Evolutionary conservation across 2,113 vertebrate genomes (phyloP).

Genomic region (Coregonus clupeaformis): DNA sequence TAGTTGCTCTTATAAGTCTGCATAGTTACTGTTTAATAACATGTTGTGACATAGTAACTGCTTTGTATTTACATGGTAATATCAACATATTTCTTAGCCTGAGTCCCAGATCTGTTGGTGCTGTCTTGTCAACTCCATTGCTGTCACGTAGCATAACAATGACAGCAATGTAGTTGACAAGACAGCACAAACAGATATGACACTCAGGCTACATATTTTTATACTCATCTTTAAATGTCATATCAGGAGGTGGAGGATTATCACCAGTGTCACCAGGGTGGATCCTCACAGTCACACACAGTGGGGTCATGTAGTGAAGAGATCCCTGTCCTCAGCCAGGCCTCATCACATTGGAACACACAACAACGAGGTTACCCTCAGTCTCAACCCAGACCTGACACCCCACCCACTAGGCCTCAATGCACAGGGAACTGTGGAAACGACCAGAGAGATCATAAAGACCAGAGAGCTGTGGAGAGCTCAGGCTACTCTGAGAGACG

Average conservation of each 20-base stretch:
- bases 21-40: neutral
- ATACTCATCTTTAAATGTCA: neutral
- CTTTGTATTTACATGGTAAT: neutral
- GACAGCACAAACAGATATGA: no score
- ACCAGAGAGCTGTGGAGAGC: neutral
- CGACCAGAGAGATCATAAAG: neutral
- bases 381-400: neutral
- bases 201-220: neutral
- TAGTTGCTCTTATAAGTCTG: no score
- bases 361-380: neutral
- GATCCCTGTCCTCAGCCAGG: neutral
- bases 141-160: no score
- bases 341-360: neutral
- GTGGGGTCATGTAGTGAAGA: slow-evolving; percentile 7
- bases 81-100: neutral
- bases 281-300: neutral
- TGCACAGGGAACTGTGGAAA: neutral
- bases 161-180: no score
- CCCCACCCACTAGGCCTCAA: neutral
- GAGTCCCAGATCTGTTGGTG: no score
- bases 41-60: neutral
- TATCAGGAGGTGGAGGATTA: slow-evolving; percentile 34
- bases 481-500: neutral
- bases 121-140: no score
- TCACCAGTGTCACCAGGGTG: neutral